Percentiles rank a stretch among this genome's conserved stretches.
Evolutionary conservation across 2,888 invertebrate genomes (phyloP).

Genomic region (Aphidoletes aphidimyza): DNA sequence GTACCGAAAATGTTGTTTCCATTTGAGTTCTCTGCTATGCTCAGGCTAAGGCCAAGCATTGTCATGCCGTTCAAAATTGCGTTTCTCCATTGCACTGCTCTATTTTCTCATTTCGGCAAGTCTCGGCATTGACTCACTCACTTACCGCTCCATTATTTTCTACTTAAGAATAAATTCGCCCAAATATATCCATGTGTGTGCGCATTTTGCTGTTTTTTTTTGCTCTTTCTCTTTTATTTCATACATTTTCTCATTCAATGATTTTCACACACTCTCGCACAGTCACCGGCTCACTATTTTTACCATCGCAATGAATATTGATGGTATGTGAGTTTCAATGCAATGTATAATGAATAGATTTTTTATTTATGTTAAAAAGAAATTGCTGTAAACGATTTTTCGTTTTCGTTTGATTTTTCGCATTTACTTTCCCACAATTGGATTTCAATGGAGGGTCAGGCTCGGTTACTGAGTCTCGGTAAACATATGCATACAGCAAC

Average conservation of each 20-base stretch:
- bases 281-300: not conserved
- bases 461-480: no score
- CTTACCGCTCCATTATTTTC: slow-evolving; percentile 32
- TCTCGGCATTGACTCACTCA: not conserved
- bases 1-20: slow-evolving; percentile 20
- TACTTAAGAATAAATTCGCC: slow-evolving; percentile 32
- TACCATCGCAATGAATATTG: slow-evolving; percentile 15
- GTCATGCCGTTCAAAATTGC: no score
- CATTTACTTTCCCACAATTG: slow-evolving; percentile 36
- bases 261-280: not conserved
- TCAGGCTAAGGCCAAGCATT: no score
- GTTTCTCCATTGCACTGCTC: slow-evolving; percentile 16
- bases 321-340: slow-evolving; percentile 34
- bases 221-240: not conserved
- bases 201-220: not conserved
- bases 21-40: no score
- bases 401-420: slow-evolving; percentile 35
- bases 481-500: no score
- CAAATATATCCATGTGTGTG: not conserved
- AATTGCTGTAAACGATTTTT: slow-evolving; percentile 45
- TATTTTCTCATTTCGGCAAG: slow-evolving; percentile 32
- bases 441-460: not conserved
- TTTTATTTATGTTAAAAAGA: slow-evolving; percentile 38
- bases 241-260: not conserved
- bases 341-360: slow-evolving; percentile 1